Evolutionary conservation across 2,797 vertebrate genomes (phyloP).

Genomic region (Synaphobranchus kaupii): DNA sequence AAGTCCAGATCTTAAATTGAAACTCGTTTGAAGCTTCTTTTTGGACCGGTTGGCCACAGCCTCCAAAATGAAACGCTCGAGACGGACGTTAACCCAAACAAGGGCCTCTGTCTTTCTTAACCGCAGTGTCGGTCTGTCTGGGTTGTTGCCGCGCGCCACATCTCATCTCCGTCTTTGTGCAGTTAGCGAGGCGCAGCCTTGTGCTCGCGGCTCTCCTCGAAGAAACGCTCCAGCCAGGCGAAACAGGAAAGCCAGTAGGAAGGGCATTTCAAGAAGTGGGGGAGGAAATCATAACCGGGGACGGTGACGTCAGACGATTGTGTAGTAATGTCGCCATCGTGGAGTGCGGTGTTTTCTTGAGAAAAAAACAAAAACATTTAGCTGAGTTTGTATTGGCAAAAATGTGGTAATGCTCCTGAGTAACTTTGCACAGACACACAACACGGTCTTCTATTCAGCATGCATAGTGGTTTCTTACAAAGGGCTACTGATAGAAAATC

Average conservation of each 20-base stretch:
- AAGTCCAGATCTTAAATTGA: not conserved
- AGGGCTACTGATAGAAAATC: not conserved
- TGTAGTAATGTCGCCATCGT: not conserved
- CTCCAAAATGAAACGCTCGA: not conserved
- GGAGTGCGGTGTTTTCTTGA: not conserved
- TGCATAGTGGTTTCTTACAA: not conserved
- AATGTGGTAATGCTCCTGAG: not conserved
- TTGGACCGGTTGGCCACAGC: slow-evolving; percentile 8
- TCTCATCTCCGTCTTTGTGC: not conserved
- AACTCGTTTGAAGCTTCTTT: not conserved
- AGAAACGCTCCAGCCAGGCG: not conserved
- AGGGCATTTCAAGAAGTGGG: not conserved
- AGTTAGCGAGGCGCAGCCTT: not conserved
- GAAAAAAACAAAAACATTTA: not conserved
- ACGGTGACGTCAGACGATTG: not conserved
- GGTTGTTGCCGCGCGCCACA: not conserved
- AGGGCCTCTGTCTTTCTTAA: not conserved
- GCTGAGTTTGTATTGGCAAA: not conserved
- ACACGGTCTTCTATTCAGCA: not conserved
- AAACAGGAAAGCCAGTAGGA: slow-evolving; percentile 16
- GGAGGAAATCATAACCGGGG: not conserved
- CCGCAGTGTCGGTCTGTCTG: not conserved
- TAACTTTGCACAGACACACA: not conserved
- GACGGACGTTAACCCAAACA: not conserved
- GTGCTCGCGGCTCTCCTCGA: not conserved